Percentiles rank a stretch among this genome's conserved stretches.
phyloP scores from a whole-genome alignment of 2,797 vertebrate species.

The Acridotheres tristis region DNA sequence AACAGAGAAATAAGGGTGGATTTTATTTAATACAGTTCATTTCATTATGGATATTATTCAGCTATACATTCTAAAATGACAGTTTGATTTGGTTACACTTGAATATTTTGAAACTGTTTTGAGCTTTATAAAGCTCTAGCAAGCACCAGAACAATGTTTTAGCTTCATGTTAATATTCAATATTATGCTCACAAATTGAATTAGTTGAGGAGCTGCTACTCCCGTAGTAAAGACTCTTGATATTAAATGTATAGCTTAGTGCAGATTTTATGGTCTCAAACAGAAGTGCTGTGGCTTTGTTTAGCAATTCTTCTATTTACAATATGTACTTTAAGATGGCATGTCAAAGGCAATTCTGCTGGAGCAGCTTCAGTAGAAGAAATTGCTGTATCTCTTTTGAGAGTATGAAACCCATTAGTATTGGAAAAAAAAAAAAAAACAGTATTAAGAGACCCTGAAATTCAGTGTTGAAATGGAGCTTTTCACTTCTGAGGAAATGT shows the following conservation, averaged over 20 bases:
- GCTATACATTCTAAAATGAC: background rate
- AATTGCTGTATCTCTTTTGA: background rate
- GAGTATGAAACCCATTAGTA: background rate
- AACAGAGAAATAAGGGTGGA: background rate
- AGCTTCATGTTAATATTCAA: background rate
- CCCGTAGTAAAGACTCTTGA: background rate
- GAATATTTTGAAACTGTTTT: conserved; percentile 11
- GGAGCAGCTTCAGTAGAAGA: background rate
- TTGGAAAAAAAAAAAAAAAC: background rate
- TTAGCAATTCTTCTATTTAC: background rate
- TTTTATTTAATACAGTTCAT: conserved; percentile 36
- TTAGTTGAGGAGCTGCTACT: background rate
- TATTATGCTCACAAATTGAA: conserved; percentile 14
- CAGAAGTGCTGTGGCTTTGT: background rate
- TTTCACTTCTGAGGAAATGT: background rate
- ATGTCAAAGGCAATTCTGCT: background rate
- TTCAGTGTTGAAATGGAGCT: background rate
- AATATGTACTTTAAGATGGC: background rate
- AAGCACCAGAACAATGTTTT: background rate
- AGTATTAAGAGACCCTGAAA: background rate
- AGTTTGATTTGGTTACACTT: conserved; percentile 31
- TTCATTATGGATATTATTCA: conserved; percentile 20
- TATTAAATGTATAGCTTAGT: background rate
- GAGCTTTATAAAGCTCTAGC: background rate
- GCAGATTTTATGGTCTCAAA: background rate